Percentiles rank a stretch among this genome's conserved stretches.
These are phyloP conservation scores for Gobionotothen gibberifrons DNA, from an alignment of 2,797 vertebrate species.

Conservation along the genomic window DNA sequence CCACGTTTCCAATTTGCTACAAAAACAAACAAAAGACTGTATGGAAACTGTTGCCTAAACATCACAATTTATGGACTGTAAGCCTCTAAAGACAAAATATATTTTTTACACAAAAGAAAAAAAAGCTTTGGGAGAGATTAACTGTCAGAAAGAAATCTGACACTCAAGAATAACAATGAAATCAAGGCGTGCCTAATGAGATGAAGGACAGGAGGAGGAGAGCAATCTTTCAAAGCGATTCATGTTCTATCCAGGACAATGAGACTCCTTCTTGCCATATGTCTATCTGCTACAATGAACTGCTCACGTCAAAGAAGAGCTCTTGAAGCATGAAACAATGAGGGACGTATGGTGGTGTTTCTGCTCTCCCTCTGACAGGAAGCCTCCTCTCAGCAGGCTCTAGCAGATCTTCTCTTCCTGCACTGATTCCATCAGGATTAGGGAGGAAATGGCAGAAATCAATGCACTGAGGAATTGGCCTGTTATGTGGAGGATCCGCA, in stretches of 20 bases:
- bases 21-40: conserved; percentile 61
- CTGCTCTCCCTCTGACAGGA: conserved; percentile 47
- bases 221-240: conserved; percentile 17
- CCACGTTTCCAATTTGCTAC: conserved; percentile 62
- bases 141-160: conserved; percentile 41
- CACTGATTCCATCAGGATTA: conserved; percentile 69
- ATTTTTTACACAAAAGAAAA: conserved; percentile 23
- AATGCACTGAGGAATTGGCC: conserved; percentile 55
- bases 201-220: conserved; percentile 18
- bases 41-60: conserved; percentile 34
- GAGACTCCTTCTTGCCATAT: conserved; percentile 35
- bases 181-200: conserved; percentile 48
- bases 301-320: conserved; percentile 30
- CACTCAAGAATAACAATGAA: conserved; percentile 51
- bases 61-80: conserved; percentile 57
- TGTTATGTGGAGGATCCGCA: conserved; percentile 40
- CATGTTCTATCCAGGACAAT: conserved; percentile 39
- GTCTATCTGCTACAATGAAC: conserved; percentile 57
- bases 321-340: conserved; percentile 51
- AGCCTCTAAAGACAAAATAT: conserved; percentile 36
- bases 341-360: conserved; percentile 22
- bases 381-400: conserved; percentile 35
- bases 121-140: conserved; percentile 43
- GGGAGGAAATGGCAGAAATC: conserved; percentile 67
- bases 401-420: conserved; percentile 31